Base-by-base conservation (phyloP, 2,113 vertebrate species). In the Siphamia tubifer region DNA sequence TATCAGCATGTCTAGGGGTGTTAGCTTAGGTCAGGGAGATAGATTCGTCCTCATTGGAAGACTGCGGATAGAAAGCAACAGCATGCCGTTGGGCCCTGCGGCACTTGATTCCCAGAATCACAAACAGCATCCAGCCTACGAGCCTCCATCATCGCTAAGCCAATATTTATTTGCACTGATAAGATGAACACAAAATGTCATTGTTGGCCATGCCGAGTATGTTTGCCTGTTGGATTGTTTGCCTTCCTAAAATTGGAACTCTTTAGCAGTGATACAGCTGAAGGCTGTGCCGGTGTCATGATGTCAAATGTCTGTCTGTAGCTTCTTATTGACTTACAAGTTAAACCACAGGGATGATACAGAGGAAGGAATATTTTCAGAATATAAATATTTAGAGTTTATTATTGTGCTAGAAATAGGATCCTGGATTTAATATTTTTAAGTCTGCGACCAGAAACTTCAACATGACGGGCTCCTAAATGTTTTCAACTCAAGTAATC, bases 151-250 rank as follows among this genome's bases (percentile, higher is more conserved):
- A 68, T 39, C 15, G 15, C 61, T 55, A 38, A 72, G 72, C 58
- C 70, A 81, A 81, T 86, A 85, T 88, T 84, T 85, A 74, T 82
- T 76, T 79, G 16, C 44, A 44, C 55, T 52, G 71, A 82, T 85
- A 82, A 87, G 70, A 79, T 2, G 52, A 64, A 49, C 66, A 71
- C 47, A 82, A 79, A 79, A 87, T 73, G 47, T 77, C 57, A 69
- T 47, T 74, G 77, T 80, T 82, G 17, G 5, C 52, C 48, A 58
- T 43, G 34, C 16, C 44, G 65, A 24, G 28, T 36, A 25, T 52
- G 73, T 67, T 55, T 64, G 47, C 30, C 40, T 30, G 27, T 17
- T 34, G 44, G 65, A 75, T 54, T 82, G 65, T 82, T 71, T 73
- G 53, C 55, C 48, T 61, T 77, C 40, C 42, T 25, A 63, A 75